Percentiles rank a stretch among this genome's conserved stretches.
phyloP scores from a whole-genome alignment of 2,113 vertebrate genomes.

The Puffinus mauretanicus region DNA sequence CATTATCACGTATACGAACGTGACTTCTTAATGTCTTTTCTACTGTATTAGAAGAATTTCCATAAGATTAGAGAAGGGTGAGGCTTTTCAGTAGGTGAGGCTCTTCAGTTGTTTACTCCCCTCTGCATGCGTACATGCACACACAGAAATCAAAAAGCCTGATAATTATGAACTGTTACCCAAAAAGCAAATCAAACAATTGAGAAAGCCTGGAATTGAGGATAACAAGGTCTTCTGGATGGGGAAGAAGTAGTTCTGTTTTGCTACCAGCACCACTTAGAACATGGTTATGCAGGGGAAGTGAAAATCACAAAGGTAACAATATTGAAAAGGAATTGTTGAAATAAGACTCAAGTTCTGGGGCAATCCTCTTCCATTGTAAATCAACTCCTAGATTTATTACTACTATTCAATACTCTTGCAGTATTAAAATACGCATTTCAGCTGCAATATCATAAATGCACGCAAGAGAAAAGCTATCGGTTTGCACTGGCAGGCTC shows the following conservation, averaged over 20 bases:
- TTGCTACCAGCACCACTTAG: background rate
- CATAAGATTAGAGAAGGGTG: background rate
- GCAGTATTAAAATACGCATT: background rate
- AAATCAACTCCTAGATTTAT: background rate
- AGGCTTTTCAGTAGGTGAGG: background rate
- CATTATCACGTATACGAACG: background rate
- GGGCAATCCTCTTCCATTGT: background rate
- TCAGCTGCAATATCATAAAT: background rate
- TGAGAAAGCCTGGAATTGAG: background rate
- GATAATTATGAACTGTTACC: background rate
- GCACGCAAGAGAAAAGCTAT: accelerated
- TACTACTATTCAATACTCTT: background rate
- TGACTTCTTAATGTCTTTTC: background rate
- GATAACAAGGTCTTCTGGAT: background rate
- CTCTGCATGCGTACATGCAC: too few relatives aligned
- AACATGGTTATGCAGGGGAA: background rate
- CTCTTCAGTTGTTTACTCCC: background rate
- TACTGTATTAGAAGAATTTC: background rate
- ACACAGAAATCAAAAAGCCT: background rate
- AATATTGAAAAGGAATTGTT: background rate
- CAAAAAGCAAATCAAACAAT: background rate
- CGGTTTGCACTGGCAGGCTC: background rate
- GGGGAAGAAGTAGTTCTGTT: background rate
- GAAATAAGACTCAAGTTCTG: background rate
- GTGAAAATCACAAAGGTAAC: background rate